A percentile compares a stretch with the other conserved stretches of the same genome.
Conservation (phyloP, 2,113 vertebrate genomes). For the Plecturocebus donacophilus region DNA sequence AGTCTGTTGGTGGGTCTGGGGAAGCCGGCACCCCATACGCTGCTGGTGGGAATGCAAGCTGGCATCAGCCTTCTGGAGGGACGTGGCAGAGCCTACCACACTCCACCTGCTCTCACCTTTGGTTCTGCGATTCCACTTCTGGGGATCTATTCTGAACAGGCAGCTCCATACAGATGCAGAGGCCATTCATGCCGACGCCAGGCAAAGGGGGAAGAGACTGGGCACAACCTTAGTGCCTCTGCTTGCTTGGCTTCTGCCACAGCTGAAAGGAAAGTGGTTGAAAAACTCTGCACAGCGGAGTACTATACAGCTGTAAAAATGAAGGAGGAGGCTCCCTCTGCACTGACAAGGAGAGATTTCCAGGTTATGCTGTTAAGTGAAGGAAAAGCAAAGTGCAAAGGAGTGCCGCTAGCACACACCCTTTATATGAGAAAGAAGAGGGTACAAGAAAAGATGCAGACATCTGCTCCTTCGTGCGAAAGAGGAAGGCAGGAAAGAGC, state of each 20-base stretch:
- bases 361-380: background rate
- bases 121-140: accelerated
- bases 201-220: accelerated
- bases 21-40: too few species aligned
- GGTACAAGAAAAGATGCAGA: accelerated
- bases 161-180: accelerated
- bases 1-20: background rate
- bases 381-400: background rate
- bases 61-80: background rate
- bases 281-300: background rate
- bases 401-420: accelerated
- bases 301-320: background rate
- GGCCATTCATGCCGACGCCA: accelerated
- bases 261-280: background rate
- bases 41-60: too few species aligned
- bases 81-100: accelerated
- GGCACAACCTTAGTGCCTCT: background rate
- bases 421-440: background rate
- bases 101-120: accelerated
- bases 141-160: accelerated
- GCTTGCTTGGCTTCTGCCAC: too few species aligned
- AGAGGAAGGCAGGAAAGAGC: background rate
- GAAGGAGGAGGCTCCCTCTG: accelerated
- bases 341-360: background rate
- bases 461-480: background rate